phyloP scores from a whole-genome alignment of 2,113 vertebrate genomes.

The cat (Felis catus) region F.catus_Fca126_mat1.0 CM031415.1:132638501-132639000 shows the following conservation, averaged over 20 bases:
- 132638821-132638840: constrained; percentile 8
- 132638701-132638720: not conserved
- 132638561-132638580: not conserved
- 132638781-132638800: not conserved
- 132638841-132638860: not conserved
- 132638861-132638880: not conserved
- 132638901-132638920: not conserved
- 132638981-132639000: not conserved
- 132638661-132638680: not conserved
- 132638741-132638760: not conserved
- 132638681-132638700: not conserved
- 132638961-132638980: not conserved
- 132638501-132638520: constrained; percentile 16
- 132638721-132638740: not conserved
- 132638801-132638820: constrained; percentile 7
- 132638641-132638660: not conserved
- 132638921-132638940: not conserved
- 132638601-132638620: not conserved
- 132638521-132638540: constrained; percentile 8
- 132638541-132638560: not conserved
- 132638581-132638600: not conserved
- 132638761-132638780: not conserved
- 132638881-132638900: not conserved
- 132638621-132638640: not conserved
- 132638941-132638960: not conserved